Evolutionary conservation across 2,888 invertebrate genomes (phyloP), one percentile per base, ranked within the genome.

Genomic region (Athalia cordata): DNA sequence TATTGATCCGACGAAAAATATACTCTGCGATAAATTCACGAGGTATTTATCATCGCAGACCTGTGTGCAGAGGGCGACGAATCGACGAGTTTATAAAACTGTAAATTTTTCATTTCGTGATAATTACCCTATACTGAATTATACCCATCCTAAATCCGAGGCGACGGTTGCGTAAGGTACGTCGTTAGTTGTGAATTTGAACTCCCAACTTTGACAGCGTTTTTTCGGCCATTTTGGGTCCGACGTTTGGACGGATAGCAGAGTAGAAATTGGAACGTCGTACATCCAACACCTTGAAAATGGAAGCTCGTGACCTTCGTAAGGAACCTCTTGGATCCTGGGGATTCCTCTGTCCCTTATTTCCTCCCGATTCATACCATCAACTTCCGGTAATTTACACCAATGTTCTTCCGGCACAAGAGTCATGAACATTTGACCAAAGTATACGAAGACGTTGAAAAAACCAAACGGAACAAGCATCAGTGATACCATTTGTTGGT

Each of bases 371-470:
- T 83, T 82, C 29, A 85, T 80, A 11, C 77, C 76, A 0, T 79
- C 77, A 13, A 82, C 79, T 67, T 72, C 59, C 0, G 86, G 86
- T 50, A 87, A 80, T 6, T 82, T 80, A 81, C 90, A 90, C 86
- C 88, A 88, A 75, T 88, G 87, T 29, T 85, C 84, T 4, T 81
- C 80, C 8, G 84, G 90, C 78, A 84, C 83, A 5, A 89, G 78
- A 5, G 87, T 85, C 68, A 89, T 87, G 77, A 90, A 90, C 59
- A 88, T 81, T 81, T 90, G 90, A 9, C 85, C 82, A 80, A 90
- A 90, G 77, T 89, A 86, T 29, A 89, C 85, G 80, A 89, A 87
- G 4, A 87, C 85, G 45, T 89, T 83, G 76, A 89, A 88, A 45
- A 87, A 83, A 70, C 86, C 86, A 79, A 89, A 90, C 0, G 90